phyloP scores from a whole-genome alignment of 1,140 invertebrate species.

The Anthonomus grandis region DNA sequence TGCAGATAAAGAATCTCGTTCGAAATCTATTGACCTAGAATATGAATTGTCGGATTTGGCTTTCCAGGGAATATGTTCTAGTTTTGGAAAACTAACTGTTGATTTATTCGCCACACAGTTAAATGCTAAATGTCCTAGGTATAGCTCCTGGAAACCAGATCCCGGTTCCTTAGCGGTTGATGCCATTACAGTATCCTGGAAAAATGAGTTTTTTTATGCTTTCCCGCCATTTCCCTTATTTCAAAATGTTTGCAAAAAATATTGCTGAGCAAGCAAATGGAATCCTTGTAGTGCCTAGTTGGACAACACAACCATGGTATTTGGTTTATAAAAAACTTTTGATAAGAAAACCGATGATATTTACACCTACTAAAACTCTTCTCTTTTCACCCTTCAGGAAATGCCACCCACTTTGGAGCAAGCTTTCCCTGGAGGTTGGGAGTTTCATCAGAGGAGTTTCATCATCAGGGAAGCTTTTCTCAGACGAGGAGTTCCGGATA shows the following conservation, averaged over 20 bases:
- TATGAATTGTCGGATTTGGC: not conserved
- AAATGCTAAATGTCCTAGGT: conserved; percentile 37
- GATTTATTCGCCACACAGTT: conserved; percentile 36
- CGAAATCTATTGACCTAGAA: not conserved
- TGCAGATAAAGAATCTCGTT: conserved; percentile 36
- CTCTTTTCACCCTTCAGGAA: conserved; percentile 2
- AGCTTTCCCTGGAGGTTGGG: conserved; percentile 11
- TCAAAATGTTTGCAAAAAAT: conserved; percentile 33
- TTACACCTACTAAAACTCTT: conserved; percentile 16
- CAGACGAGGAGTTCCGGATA: not conserved
- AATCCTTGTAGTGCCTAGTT: conserved; percentile 34
- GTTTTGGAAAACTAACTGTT: conserved; percentile 31
- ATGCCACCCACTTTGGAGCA: not conserved
- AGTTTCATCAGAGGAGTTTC: no score
- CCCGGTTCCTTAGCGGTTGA: conserved; percentile 29
- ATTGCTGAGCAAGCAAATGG: conserved; percentile 31
- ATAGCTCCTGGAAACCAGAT: conserved; percentile 30
- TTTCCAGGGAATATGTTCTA: conserved; percentile 19
- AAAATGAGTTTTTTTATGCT: conserved; percentile 35
- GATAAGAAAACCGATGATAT: conserved; percentile 12
- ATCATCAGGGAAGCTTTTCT: conserved; percentile 13
- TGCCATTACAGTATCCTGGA: conserved; percentile 40
- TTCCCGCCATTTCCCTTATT: conserved; percentile 42
- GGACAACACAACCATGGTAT: conserved; percentile 30
- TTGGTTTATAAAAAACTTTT: conserved; percentile 23